Evolutionary conservation across 2,797 vertebrate species (phyloP), one percentile per base, ranked within the genome.

Genomic region (Clarias fuscus): DNA sequence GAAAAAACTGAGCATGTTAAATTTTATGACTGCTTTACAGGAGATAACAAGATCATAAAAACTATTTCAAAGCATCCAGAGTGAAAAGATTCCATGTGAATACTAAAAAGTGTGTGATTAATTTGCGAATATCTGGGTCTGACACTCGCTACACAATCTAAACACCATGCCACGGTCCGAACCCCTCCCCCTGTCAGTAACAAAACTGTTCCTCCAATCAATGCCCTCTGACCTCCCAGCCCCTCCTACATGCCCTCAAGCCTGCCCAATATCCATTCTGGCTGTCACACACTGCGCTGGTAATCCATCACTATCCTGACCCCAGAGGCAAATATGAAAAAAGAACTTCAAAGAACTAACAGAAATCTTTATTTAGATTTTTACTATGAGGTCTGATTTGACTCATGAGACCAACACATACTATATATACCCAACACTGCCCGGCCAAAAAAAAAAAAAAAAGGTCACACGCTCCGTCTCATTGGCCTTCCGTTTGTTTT

Each of bases 291-390:
- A 67, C 70, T 61, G 70, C 43, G 62, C 65, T 72, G 33, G 48
- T 84, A 88, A 89, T 91, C 88, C 80, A 90, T 91, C 89, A 90
- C 56, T 15, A 85, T 67, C 33, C 73, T 89, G 88, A 88, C 53
- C 88, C 22, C 30, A 5, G 43, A 62, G 65, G n/a, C 86, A 84
- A 83, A 89, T 85, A 86, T 68, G 11, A 48, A 48, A 11, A 48
- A 48, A 48, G 10, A 48, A 88, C 83, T 91, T 89, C 77, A 91
- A 90, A 88, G 76, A 71, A 77, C 67, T 79, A 81, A 65, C 70
- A 20, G 5, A 65, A 61, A 86, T 20, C 72, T 86, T 88, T 78
- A 88, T 84, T 86, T 85, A 88, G 79, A 89, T 40, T 82, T 83
- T 88, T 85, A 87, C 53, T 7, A 71, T 30, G 7, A 24, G 68